A percentile compares a stretch with the other conserved stretches of the same genome.
Conservation (phyloP, 2,888 invertebrate genomes). For the Drosophila phalerata region DNA sequence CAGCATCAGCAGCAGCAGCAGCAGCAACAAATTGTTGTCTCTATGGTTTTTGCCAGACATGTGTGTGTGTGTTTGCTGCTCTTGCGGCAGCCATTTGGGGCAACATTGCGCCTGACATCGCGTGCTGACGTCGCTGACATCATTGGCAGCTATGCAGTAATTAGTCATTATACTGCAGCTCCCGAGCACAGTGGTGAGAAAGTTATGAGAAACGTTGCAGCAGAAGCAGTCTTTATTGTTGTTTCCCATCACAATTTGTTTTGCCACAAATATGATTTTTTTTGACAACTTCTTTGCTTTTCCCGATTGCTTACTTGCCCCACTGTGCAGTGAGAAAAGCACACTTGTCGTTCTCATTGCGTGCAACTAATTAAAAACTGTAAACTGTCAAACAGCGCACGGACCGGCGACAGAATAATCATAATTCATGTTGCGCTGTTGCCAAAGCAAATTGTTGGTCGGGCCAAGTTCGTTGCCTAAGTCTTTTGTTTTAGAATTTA, state of each 20-base stretch:
- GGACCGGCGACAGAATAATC: constrained; percentile 34
- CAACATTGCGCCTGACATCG: constrained; percentile 52
- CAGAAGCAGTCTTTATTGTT: neutral
- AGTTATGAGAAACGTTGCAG: neutral
- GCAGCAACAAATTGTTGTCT: constrained; percentile 45
- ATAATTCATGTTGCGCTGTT: constrained; percentile 57
- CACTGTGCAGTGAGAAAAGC: constrained; percentile 36
- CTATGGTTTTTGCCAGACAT: constrained; percentile 37
- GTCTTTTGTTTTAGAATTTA: constrained; percentile 72
- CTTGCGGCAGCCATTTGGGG: constrained; percentile 45
- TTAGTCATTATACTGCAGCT: constrained; percentile 50
- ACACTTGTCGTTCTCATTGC: constrained; percentile 55
- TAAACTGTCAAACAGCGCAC: constrained; percentile 56
- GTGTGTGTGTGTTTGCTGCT: constrained; percentile 8
- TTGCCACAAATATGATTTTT: neutral
- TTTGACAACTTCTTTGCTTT: neutral
- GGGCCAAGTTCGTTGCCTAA: constrained; percentile 61
- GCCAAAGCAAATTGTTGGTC: constrained; percentile 52
- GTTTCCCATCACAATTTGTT: neutral
- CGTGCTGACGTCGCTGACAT: constrained; percentile 54
- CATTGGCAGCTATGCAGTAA: constrained; percentile 50
- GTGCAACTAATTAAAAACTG: constrained; percentile 68
- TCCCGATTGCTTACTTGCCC: neutral
- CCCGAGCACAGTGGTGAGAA: constrained; percentile 32
- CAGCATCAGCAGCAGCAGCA: constrained; percentile 13